These are phyloP conservation scores for Limnothrissa miodon DNA, from an alignment of 2,113 vertebrate genomes.

Conservation along the genomic window DNA sequence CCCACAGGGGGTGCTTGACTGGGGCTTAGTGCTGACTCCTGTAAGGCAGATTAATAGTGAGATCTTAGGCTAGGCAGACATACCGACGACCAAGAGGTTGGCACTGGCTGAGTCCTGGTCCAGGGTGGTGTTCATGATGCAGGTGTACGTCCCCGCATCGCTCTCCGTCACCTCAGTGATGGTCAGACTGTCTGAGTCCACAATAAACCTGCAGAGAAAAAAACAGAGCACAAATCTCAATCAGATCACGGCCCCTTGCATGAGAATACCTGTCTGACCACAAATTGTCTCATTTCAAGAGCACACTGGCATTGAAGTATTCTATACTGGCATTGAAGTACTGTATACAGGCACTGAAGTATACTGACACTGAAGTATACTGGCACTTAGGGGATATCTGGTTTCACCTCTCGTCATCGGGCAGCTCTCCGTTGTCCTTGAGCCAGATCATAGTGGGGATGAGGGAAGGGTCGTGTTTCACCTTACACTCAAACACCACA, in stretches of 20 bases:
- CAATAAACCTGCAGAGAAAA: slow-evolving; percentile 76
- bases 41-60: background rate
- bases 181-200: slow-evolving; percentile 82
- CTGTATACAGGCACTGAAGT: background rate
- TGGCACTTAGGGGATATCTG: background rate
- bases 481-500: slow-evolving; percentile 88
- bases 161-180: slow-evolving; percentile 81
- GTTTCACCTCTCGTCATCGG: slow-evolving; percentile 81
- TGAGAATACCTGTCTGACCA: background rate
- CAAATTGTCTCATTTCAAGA: background rate
- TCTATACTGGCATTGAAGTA: too few species aligned
- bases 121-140: slow-evolving; percentile 89
- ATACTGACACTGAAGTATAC: background rate
- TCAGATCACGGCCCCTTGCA: too few species aligned
- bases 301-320: background rate
- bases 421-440: slow-evolving; percentile 83
- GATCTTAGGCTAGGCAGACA: background rate
- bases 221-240: background rate
- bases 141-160: slow-evolving; percentile 88
- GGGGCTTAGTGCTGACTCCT: background rate
- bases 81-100: slow-evolving; percentile 91
- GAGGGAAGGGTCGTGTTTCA: slow-evolving; percentile 87
- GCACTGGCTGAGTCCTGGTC: slow-evolving; percentile 90
- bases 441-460: slow-evolving; percentile 81
- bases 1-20: background rate